Evolutionary conservation across 2,113 vertebrate species (phyloP), one percentile per base, ranked within the genome.

Genomic region (Planiliza haematocheilus): DNA sequence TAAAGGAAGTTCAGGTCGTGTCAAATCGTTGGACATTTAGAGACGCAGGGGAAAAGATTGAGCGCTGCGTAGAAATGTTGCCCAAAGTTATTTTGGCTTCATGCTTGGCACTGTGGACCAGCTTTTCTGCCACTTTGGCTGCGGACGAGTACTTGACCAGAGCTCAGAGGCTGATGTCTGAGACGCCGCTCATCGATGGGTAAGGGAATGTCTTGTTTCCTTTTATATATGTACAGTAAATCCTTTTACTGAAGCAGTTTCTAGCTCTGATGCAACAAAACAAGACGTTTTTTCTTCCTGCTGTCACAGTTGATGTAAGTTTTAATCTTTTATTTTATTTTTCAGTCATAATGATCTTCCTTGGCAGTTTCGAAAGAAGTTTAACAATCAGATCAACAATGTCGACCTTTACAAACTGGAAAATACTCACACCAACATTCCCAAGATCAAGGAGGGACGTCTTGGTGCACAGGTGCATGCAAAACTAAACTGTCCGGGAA

Each of bases 321-420:
- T 37, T 61, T 16, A 4, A 20, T 2, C 10, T 57, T 16, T 84
- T 16, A 71, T 1, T 16, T 69, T 7, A 52, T 41, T 16, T 51
- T 21, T 8, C 84, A 99, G 97, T 61, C 97, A 99, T 89, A 99
- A 99, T 0, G 97, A 99, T 77, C 90, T 99, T 12, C 97, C 97
- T 13, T 99, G 96, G 96, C 95, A 96, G 82, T 69, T 99, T 74
- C 94, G 94, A 53, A 5, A 0, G 0, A 56, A 2, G 39, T 98
- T 95, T 89, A 95, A 98, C 87, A 98, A 97, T 57, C 88, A 91
- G 82, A 91, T 99, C 11, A 71, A 7, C 43, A 13, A 3, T 1
- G 95, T 95, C 68, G 89, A 96, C 89, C 93, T 99, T 24, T 30
- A 58, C 7, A 73, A n/a, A 0, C 91, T 98, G 18, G 2, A 49